Conservation (phyloP, 2,113 vertebrate genomes). For the Setophaga petechia region DNA sequence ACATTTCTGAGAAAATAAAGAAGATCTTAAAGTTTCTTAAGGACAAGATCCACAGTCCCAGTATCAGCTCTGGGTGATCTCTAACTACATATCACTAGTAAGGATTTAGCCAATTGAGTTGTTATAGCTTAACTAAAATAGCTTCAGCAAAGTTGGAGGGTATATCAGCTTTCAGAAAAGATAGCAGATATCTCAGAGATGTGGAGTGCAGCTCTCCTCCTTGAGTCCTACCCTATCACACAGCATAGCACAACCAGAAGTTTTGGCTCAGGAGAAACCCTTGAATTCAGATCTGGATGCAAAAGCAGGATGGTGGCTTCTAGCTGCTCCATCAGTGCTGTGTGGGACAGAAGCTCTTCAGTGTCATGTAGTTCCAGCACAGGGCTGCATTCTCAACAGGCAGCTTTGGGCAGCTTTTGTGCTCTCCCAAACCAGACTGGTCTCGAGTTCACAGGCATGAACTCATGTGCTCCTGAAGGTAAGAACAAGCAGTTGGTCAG, state of each 20-base stretch:
- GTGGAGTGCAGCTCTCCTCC: slow-evolving; percentile 43
- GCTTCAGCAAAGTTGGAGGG: slow-evolving; percentile 57
- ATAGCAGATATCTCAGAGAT: slow-evolving; percentile 62
- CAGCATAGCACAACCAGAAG: not conserved
- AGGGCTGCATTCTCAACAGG: not conserved
- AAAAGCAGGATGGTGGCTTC: not conserved
- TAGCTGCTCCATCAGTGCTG: not conserved
- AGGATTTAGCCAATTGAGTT: slow-evolving; percentile 67
- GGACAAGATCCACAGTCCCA: slow-evolving; percentile 35
- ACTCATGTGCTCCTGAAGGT: not conserved
- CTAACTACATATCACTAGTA: slow-evolving; percentile 55
- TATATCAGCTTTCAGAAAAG: slow-evolving; percentile 61
- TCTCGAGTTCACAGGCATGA: not conserved
- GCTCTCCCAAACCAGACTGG: not conserved
- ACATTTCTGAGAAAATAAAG: slow-evolving; percentile 47
- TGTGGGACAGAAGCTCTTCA: not conserved
- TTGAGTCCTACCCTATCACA: not conserved
- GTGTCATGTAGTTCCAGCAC: not conserved
- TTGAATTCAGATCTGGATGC: not conserved
- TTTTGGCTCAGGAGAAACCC: not conserved
- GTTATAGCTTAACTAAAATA: slow-evolving; percentile 65
- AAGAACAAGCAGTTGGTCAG: not conserved
- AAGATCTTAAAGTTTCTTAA: slow-evolving; percentile 50
- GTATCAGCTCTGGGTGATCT: slow-evolving; percentile 59
- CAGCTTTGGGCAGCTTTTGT: not conserved